A percentile compares a stretch with the other conserved stretches of the same genome.
These are phyloP conservation scores for Cyprinus carpio DNA, from an alignment of 2,113 vertebrate species.

Conservation along the genomic window DNA sequence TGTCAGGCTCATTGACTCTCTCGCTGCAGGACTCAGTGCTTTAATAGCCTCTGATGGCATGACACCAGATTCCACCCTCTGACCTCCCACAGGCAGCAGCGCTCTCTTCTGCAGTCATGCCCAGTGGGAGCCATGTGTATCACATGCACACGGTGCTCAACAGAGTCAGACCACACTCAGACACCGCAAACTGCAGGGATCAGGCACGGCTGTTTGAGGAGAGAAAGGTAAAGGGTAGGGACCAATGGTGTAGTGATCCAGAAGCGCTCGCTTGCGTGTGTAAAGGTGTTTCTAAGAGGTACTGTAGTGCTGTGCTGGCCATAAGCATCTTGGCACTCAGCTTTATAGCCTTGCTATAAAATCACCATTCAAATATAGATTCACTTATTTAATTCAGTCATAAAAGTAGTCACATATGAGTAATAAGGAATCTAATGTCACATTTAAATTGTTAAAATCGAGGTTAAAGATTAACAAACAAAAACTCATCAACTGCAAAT, in stretches of 20 bases:
- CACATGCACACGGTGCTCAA: not conserved
- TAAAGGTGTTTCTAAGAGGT: not conserved
- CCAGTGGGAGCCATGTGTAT: not conserved
- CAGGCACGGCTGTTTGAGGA: not conserved
- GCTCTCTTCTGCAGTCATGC: slow-evolving; percentile 26
- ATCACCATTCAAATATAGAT: not conserved
- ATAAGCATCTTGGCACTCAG: not conserved
- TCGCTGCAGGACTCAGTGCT: slow-evolving; percentile 35
- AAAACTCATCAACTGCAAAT: not conserved
- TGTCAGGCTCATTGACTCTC: slow-evolving; percentile 53
- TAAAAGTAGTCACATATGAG: not conserved
- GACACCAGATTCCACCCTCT: slow-evolving; percentile 35
- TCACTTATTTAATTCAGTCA: not conserved
- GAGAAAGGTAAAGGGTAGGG: not conserved
- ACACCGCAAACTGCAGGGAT: not conserved
- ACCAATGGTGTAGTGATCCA: not conserved
- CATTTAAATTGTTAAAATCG: not conserved
- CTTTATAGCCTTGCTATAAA: not conserved
- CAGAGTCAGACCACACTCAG: not conserved
- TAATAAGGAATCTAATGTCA: not conserved
- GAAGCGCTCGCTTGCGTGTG: not conserved
- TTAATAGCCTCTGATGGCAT: slow-evolving; percentile 46
- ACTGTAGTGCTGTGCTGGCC: too few species aligned
- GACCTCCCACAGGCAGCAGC: slow-evolving; percentile 38
- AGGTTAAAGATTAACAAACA: not conserved